Evolutionary conservation across 37 sponge, comb jelly and placozoan genomes (phyloP).

Genomic region (Theonella swinhoei): DNA sequence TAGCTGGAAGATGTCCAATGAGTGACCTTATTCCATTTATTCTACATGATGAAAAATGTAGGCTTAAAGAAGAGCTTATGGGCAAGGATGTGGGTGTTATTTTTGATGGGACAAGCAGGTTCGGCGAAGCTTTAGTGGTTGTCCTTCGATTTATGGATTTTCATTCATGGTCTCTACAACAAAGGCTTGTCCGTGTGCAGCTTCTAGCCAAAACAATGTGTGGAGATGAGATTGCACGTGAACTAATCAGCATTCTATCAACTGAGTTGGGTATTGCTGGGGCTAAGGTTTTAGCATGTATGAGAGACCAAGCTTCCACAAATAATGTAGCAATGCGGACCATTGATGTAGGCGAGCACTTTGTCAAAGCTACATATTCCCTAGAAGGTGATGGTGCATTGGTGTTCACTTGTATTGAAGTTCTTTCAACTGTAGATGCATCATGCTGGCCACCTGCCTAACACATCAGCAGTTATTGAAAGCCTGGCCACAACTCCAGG

Average conservation of each 20-base stretch:
- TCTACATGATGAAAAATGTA: neutral
- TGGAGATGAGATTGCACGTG: conserved; percentile 30
- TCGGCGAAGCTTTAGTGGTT: conserved; percentile 21
- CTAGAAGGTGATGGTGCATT: conserved; percentile 50
- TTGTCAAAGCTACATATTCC: conserved; percentile 37
- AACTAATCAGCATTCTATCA: conserved; percentile 18
- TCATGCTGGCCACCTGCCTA: conserved; percentile 12
- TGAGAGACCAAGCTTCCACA: conserved; percentile 22
- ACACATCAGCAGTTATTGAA: conserved; percentile 2
- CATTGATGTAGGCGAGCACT: conserved; percentile 24
- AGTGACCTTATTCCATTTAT: conserved; percentile 1
- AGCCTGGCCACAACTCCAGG: no score
- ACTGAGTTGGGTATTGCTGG: neutral
- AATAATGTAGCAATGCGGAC: no score
- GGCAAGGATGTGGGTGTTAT: conserved; percentile 23
- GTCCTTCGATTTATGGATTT: neutral
- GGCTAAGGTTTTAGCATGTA: conserved; percentile 12
- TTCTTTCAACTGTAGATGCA: conserved; percentile 15
- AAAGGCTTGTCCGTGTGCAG: no score
- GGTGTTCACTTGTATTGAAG: conserved; percentile 19
- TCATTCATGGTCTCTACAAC: no score
- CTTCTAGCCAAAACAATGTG: conserved; percentile 2
- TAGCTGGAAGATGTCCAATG: conserved; percentile 1
- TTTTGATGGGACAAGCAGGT: conserved; percentile 55
- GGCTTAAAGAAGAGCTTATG: conserved; percentile 8